Conservation (phyloP, 2,888 invertebrate genomes). For the Altica lythri region DNA sequence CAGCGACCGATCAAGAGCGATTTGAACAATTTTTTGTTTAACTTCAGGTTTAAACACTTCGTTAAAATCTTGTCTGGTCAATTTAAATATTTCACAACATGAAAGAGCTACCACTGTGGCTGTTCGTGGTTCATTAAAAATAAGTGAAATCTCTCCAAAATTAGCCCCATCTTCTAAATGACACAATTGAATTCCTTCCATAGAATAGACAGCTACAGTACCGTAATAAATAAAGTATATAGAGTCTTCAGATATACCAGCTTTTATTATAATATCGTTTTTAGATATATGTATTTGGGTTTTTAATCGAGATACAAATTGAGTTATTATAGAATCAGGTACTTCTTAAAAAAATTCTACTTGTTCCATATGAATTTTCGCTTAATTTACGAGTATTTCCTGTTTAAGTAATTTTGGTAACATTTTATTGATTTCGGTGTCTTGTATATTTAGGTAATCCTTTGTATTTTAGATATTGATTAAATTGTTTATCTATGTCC, state of each 20-base stretch:
- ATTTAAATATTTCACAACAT: constrained; percentile 55
- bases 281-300: constrained; percentile 22
- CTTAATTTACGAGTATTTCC: constrained; percentile 54
- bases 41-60: constrained; percentile 53
- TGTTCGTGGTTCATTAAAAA: constrained; percentile 55
- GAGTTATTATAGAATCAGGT: constrained; percentile 11
- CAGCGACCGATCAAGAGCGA: no score
- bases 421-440: constrained; percentile 52
- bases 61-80: constrained; percentile 54
- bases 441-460: constrained; percentile 53
- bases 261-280: constrained; percentile 16
- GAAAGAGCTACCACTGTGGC: constrained; percentile 57
- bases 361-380: constrained; percentile 49
- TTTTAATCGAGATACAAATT: constrained; percentile 20
- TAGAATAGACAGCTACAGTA: constrained; percentile 49
- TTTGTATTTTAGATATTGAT: constrained; percentile 56
- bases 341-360: constrained; percentile 53
- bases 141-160: constrained; percentile 58
- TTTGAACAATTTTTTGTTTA: constrained; percentile 13
- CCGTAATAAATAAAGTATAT: constrained; percentile 28
- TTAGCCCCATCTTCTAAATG: constrained; percentile 58
- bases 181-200: constrained; percentile 55
- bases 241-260: constrained; percentile 15
- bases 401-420: constrained; percentile 39
- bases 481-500: constrained; percentile 51